phyloP scores from a whole-genome alignment of 2,888 invertebrate genomes.

The Bursaphelenchus okinawaensis region DNA sequence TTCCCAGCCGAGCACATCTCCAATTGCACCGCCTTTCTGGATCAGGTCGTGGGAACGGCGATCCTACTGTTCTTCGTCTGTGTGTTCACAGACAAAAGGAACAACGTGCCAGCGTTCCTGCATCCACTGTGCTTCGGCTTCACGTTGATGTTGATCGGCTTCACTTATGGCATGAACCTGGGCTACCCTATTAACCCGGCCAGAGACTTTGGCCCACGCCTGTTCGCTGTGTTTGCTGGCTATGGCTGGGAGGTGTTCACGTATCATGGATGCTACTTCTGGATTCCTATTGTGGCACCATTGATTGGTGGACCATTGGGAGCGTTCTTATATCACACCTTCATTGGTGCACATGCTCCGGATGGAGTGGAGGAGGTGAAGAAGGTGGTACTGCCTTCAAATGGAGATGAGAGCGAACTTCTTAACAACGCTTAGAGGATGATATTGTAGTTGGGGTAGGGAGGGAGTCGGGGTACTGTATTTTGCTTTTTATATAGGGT shows the following conservation, averaged over 20 bases:
- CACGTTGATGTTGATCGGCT: constrained; percentile 49
- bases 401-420: background rate
- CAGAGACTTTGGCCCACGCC: constrained; percentile 51
- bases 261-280: constrained; percentile 62
- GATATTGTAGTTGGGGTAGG: too few relatives aligned
- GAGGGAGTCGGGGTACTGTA: too few relatives aligned
- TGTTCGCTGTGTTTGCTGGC: constrained; percentile 41
- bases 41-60: constrained; percentile 50
- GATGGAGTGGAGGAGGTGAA: background rate
- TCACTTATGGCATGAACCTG: constrained; percentile 44
- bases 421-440: too few relatives aligned
- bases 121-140: constrained; percentile 52
- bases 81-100: constrained; percentile 45
- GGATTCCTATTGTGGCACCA: constrained; percentile 63
- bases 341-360: constrained; percentile 60
- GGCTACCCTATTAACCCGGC: constrained; percentile 51
- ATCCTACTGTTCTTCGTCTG: constrained; percentile 47
- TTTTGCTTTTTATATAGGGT: too few relatives aligned
- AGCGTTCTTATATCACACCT: constrained; percentile 60
- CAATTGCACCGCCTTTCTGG: constrained; percentile 43
- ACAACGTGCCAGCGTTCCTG: constrained; percentile 38
- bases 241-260: constrained; percentile 45
- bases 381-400: background rate
- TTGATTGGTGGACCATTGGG: constrained; percentile 60
- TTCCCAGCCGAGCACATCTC: constrained; percentile 44